Percentiles rank a stretch among this genome's conserved stretches.
phyloP scores from a whole-genome alignment of 2,888 invertebrate species.

The Nomada lathburiana region DNA sequence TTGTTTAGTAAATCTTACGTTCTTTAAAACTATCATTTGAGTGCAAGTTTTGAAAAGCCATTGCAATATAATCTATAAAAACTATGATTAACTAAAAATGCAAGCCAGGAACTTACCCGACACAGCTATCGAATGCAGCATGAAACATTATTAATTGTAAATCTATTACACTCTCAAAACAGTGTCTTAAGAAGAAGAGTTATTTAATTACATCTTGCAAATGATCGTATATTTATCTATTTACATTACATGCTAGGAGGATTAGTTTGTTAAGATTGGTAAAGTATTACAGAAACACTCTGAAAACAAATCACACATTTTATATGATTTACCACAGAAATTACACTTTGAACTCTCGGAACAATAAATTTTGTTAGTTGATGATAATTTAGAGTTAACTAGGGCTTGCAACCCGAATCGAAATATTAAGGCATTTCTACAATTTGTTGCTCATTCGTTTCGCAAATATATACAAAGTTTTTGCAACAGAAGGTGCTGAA shows the following conservation, averaged over 20 bases:
- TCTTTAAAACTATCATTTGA: not conserved
- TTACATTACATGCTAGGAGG: slow-evolving; percentile 75
- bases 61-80: no score
- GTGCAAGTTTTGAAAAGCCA: no score
- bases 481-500: no score
- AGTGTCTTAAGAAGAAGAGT: slow-evolving; percentile 19
- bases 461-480: not conserved
- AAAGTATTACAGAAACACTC: slow-evolving; percentile 28
- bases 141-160: slow-evolving; percentile 84
- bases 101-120: slow-evolving; percentile 84
- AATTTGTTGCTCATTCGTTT: no score
- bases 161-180: slow-evolving; percentile 77
- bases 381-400: not conserved
- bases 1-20: no score
- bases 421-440: not conserved
- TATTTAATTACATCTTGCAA: slow-evolving; percentile 34
- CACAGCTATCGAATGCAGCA: slow-evolving; percentile 86
- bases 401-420: slow-evolving; percentile 43
- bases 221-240: slow-evolving; percentile 55
- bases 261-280: slow-evolving; percentile 33
- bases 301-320: slow-evolving; percentile 36
- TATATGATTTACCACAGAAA: slow-evolving; percentile 20
- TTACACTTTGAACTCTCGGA: slow-evolving; percentile 22
- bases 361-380: slow-evolving; percentile 21
- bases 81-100: slow-evolving; percentile 17